Conservation (phyloP, 1,140 invertebrate genomes). For the Myzus persicae region DNA sequence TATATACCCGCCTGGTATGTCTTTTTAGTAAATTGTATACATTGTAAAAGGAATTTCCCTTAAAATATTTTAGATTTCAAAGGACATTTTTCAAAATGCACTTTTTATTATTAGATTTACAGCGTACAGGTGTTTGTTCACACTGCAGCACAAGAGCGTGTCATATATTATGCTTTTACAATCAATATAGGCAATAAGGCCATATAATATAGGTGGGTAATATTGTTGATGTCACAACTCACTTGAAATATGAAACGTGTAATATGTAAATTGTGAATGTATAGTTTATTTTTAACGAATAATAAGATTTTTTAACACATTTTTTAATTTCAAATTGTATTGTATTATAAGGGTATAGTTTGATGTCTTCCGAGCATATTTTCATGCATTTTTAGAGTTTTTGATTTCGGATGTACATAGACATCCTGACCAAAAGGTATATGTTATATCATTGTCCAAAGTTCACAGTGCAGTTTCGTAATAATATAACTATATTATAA, state of each 20-base stretch:
- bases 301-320: background rate
- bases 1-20: too few species aligned
- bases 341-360: too few species aligned
- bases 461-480: background rate
- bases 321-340: background rate
- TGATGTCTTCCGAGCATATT: background rate
- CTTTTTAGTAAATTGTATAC: background rate
- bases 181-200: background rate
- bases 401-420: background rate
- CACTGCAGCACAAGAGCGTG: background rate
- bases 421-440: background rate
- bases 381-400: background rate
- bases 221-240: background rate
- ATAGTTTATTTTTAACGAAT: background rate
- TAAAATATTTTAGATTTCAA: background rate
- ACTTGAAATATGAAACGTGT: background rate
- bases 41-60: background rate
- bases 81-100: background rate
- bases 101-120: background rate
- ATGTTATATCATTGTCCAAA: background rate
- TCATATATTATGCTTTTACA: background rate
- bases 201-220: background rate
- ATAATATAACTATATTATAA: background rate
- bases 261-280: background rate
- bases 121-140: background rate